A percentile compares a stretch with the other conserved stretches of the same genome.
Evolutionary conservation across 23 tunicate species (phyloP).

Genomic region (Halocynthia aurantium): DNA sequence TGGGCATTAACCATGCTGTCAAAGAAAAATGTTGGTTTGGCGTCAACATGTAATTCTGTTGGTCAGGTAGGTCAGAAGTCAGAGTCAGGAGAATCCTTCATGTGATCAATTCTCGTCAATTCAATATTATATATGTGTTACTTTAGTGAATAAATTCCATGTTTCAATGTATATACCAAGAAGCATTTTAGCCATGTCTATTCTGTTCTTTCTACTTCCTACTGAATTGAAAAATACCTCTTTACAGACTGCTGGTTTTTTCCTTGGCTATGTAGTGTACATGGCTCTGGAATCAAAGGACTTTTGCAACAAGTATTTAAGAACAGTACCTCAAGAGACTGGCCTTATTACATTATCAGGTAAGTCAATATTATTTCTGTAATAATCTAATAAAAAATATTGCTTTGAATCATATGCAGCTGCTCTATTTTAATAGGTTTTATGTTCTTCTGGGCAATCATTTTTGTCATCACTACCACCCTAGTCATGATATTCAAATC

Average conservation of each 20-base stretch:
- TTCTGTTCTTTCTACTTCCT: not conserved
- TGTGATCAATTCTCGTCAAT: not conserved
- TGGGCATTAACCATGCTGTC: conserved; percentile 98
- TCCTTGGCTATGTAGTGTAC: conserved; percentile 87
- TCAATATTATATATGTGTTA: not conserved
- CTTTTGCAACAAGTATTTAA: conserved; percentile 78
- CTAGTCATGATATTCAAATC: conserved; percentile 81
- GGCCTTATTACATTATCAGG: conserved; percentile 80
- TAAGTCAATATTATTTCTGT: not conserved
- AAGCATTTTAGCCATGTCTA: not conserved
- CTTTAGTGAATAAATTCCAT: not conserved
- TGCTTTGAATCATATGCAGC: not conserved
- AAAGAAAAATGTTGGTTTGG: conserved; percentile 81
- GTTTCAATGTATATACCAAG: not conserved
- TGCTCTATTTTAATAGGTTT: conserved; percentile 45
- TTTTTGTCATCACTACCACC: conserved; percentile 83
- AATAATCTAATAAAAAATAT: not conserved
- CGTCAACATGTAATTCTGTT: conserved; percentile 96
- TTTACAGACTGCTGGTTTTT: conserved; percentile 93
- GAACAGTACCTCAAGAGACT: conserved; percentile 42
- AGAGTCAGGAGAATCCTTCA: not conserved
- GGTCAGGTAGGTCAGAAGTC: conserved; percentile 58
- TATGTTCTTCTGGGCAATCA: conserved; percentile 83
- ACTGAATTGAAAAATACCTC: not conserved
- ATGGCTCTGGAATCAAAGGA: conserved; percentile 88